phyloP scores from a whole-genome alignment of 1,140 invertebrate genomes.

The Sycobia sp. region DNA sequence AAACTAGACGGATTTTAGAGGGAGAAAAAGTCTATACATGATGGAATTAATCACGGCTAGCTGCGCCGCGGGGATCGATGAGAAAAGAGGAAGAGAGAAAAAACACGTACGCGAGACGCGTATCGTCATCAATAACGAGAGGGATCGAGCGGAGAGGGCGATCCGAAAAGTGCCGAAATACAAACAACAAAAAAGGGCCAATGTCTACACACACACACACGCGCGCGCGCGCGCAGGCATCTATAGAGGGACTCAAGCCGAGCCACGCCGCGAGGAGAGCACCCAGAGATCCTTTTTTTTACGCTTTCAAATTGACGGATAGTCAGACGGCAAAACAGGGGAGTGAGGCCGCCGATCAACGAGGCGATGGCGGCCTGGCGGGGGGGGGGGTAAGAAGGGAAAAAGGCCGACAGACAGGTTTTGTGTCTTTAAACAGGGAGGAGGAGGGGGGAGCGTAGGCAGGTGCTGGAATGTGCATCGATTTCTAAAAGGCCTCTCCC shows the following conservation, averaged over 20 bases:
- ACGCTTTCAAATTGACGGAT: no score
- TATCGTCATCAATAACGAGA: background rate
- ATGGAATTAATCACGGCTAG: no score
- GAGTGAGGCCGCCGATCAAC: no score
- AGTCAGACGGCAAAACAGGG: no score
- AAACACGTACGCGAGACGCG: background rate
- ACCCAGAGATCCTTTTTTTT: background rate
- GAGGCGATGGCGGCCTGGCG: no score
- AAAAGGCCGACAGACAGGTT: constrained; percentile 35
- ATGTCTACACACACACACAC: background rate
- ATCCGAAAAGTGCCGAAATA: no score
- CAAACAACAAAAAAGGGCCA: no score
- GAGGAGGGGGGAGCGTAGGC: constrained; percentile 46
- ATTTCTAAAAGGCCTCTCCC: constrained; percentile 32
- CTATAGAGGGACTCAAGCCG: background rate
- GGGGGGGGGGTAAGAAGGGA: background rate
- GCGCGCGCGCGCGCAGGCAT: background rate
- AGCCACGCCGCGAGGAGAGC: background rate
- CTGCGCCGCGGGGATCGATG: no score
- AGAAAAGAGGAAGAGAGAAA: no score
- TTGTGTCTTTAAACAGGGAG: constrained; percentile 20
- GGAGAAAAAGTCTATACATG: no score
- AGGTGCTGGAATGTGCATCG: constrained; percentile 52
- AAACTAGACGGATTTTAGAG: no score
- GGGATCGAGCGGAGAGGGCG: no score